These are phyloP conservation scores for Orbicella faveolata DNA, from an alignment of 64 coral and sea anemone species.

Conservation along the genomic window DNA sequence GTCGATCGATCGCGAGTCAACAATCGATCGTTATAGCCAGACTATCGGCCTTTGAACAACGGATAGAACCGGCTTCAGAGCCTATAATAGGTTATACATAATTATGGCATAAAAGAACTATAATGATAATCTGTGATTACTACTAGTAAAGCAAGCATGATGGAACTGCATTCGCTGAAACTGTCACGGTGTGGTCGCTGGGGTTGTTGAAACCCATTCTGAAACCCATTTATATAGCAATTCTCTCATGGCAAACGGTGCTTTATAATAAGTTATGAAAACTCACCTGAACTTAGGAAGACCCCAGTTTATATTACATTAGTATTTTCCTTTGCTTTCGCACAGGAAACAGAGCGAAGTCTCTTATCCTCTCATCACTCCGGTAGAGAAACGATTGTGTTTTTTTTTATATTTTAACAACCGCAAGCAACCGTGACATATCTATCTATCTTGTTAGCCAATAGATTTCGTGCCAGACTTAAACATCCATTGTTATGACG, in stretches of 20 bases:
- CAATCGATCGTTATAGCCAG: no score
- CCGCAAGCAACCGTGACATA: not conserved
- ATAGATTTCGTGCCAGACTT: not conserved
- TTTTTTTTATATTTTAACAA: not conserved
- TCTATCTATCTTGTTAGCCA: not conserved
- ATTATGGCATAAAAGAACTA: no score
- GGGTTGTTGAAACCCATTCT: not conserved
- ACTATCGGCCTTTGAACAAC: no score
- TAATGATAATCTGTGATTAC: no score
- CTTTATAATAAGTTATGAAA: not conserved
- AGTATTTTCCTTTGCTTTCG: not conserved
- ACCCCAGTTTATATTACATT: not conserved
- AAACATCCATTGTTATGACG: not conserved
- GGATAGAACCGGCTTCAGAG: no score
- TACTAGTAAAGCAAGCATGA: no score
- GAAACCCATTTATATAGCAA: not conserved
- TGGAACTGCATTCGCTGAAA: no score
- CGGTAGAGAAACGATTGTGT: not conserved
- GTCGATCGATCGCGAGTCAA: no score
- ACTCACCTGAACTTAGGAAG: not conserved
- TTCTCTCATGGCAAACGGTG: not conserved
- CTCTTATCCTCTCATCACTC: not conserved
- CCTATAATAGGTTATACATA: no score
- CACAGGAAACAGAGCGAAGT: not conserved
- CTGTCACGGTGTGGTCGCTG: not conserved